Evolutionary conservation across 2,797 vertebrate genomes (phyloP).

Genomic region (Lacerta bilineata): DNA sequence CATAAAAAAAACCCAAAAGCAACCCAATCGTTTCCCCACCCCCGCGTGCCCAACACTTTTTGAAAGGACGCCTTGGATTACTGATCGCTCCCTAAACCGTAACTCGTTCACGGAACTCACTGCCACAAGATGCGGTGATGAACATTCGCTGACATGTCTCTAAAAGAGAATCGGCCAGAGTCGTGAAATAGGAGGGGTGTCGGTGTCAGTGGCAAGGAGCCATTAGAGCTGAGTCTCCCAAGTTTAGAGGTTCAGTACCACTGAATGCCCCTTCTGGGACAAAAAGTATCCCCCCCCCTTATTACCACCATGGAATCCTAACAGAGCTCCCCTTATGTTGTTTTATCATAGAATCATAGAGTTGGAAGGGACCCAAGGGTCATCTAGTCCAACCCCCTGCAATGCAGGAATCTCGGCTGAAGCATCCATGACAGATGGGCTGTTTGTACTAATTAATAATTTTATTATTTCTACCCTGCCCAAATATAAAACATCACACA

Average conservation of each 20-base stretch:
- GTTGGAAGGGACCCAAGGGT: no score
- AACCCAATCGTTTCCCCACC: no score
- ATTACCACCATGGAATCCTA: no score
- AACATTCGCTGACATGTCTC: no score
- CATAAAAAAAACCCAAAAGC: no score
- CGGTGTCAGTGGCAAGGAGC: neutral
- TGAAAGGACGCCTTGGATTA: neutral
- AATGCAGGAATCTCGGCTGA: no score
- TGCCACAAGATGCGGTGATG: neutral
- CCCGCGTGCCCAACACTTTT: no score
- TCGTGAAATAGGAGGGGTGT: neutral
- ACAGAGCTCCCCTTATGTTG: neutral
- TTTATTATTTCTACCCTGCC: no score
- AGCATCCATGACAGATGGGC: no score
- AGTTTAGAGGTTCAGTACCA: neutral
- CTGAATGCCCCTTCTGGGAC: neutral
- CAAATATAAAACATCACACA: no score
- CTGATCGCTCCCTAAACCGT: neutral
- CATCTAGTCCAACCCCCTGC: no score
- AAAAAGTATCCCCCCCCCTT: neutral
- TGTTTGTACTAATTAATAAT: no score
- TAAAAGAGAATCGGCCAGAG: neutral
- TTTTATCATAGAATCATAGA: neutral
- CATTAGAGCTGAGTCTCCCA: neutral
- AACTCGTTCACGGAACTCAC: neutral